Percentiles rank a stretch among this genome's conserved stretches.
Evolutionary conservation across 2,797 vertebrate genomes (phyloP).

Genomic region (Urophycis tenuis): DNA sequence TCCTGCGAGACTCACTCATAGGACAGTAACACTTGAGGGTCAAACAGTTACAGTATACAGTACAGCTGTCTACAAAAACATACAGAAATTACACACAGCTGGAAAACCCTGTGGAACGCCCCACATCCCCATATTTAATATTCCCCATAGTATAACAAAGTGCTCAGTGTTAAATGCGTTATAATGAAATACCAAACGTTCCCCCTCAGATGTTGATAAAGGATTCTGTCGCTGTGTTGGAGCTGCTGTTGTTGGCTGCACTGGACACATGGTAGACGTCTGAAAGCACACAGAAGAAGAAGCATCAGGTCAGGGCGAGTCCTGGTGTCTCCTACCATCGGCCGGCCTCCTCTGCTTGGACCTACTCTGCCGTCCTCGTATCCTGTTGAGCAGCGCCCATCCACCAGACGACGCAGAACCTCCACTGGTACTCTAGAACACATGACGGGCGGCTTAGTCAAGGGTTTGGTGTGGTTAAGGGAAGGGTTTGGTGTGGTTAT

Average conservation of each 20-base stretch:
- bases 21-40: no score
- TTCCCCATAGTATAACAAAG: neutral
- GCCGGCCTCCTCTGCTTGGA: slow-evolving; percentile 27
- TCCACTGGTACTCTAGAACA: slow-evolving; percentile 66
- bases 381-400: slow-evolving; percentile 65
- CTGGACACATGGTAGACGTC: slow-evolving; percentile 51
- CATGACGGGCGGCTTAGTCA: neutral
- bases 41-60: no score
- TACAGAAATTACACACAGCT: neutral
- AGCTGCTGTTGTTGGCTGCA: slow-evolving; percentile 25
- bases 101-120: no score
- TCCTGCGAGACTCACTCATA: no score
- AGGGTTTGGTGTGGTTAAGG: neutral
- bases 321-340: no score
- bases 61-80: no score
- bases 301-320: neutral
- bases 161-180: neutral
- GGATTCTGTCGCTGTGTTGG: slow-evolving; percentile 29
- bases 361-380: slow-evolving; percentile 74
- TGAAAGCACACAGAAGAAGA: slow-evolving; percentile 24
- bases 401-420: slow-evolving; percentile 61
- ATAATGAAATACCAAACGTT: neutral
- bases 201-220: slow-evolving; percentile 33
- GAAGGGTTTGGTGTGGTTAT: neutral
- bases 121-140: neutral